These are phyloP conservation scores for Pristiophorus japonicus DNA, from an alignment of 2,113 vertebrate species.

Conservation along the genomic window DNA sequence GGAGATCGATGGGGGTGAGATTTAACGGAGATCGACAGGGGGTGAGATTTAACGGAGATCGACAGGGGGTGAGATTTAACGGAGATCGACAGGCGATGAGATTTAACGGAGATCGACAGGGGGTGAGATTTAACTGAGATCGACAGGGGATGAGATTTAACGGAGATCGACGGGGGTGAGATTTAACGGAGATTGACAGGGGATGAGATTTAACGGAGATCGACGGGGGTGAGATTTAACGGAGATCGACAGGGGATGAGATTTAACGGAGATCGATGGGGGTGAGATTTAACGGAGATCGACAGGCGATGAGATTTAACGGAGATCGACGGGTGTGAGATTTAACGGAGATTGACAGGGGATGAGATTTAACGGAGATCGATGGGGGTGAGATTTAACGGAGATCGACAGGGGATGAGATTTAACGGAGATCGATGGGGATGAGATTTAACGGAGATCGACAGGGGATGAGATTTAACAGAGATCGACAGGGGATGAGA, in stretches of 20 bases:
- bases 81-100: no score
- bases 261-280: background rate
- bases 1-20: no score
- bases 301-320: background rate
- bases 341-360: background rate
- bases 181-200: background rate
- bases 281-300: no score
- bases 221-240: no score
- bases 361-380: background rate
- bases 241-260: background rate
- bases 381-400: no score
- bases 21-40: background rate
- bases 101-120: no score
- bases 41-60: background rate
- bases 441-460: no score
- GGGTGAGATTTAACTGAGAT: background rate
- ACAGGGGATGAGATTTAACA: background rate
- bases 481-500: no score
- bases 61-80: background rate
- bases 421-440: background rate
- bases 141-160: no score
- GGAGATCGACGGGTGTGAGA: no score
- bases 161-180: background rate
- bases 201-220: background rate
- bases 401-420: background rate